These are phyloP conservation scores for Ctenopoma kingsleyae DNA, from an alignment of 2,797 vertebrate genomes.

Conservation along the genomic window DNA sequence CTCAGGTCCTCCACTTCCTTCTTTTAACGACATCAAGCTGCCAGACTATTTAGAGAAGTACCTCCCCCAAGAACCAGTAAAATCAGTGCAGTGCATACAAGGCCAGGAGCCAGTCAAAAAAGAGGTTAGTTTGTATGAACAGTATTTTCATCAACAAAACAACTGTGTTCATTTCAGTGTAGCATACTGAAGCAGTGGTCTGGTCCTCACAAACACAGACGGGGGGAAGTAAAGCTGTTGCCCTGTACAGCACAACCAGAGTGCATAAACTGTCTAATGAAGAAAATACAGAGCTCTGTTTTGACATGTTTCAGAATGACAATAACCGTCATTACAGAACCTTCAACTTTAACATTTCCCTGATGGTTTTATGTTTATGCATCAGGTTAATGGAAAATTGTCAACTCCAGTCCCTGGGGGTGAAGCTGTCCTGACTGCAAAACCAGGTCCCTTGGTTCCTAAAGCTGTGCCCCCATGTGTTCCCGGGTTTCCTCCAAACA, in stretches of 20 bases:
- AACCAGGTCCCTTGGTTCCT: slow-evolving; percentile 35
- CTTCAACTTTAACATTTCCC: background rate
- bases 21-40: slow-evolving; percentile 85
- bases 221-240: background rate
- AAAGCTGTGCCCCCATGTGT: slow-evolving; percentile 42
- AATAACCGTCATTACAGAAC: background rate
- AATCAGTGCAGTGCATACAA: slow-evolving; percentile 69
- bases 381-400: slow-evolving; percentile 61
- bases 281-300: background rate
- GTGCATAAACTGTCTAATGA: background rate
- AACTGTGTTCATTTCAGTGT: background rate
- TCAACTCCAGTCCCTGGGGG: slow-evolving; percentile 11
- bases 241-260: background rate
- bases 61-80: slow-evolving; percentile 78
- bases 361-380: slow-evolving; percentile 22
- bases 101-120: slow-evolving; percentile 60
- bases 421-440: slow-evolving; percentile 37
- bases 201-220: slow-evolving; percentile 1
- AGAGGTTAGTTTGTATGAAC: slow-evolving; percentile 70
- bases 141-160: slow-evolving; percentile 3
- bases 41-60: slow-evolving; percentile 88
- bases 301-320: slow-evolving; percentile 5
- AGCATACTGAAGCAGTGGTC: background rate
- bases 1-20: slow-evolving; percentile 78
- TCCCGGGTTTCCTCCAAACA: slow-evolving; percentile 51